phyloP scores from a whole-genome alignment of 35 echinoderm and acorn worm genomes.

The Anneissia japonica region DNA sequence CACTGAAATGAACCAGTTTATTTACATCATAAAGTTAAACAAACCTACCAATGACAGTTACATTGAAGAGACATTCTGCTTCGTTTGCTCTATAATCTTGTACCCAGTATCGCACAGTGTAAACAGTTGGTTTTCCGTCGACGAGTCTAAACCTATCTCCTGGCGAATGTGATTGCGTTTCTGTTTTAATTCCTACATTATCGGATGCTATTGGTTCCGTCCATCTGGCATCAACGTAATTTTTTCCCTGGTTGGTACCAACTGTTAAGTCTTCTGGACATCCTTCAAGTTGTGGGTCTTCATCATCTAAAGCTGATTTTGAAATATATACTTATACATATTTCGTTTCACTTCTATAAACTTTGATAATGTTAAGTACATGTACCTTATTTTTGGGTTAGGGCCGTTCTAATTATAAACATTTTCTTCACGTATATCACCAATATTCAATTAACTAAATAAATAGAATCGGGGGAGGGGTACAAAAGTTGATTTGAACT shows the following conservation, averaged over 20 bases:
- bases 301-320: no score
- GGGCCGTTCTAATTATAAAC: no score
- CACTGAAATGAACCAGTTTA: no score
- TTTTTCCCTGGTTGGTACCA: background rate
- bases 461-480: no score
- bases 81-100: background rate
- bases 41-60: background rate
- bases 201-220: background rate
- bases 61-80: background rate
- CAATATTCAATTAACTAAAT: no score
- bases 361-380: no score
- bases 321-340: no score
- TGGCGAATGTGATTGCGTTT: background rate
- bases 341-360: no score
- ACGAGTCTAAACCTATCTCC: background rate
- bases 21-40: no score
- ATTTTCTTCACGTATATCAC: no score
- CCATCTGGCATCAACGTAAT: background rate
- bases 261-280: background rate
- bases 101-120: background rate
- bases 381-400: no score
- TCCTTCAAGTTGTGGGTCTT: background rate
- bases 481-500: no score
- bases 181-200: background rate
- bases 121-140: background rate